Conservation (phyloP, 2,797 vertebrate genomes). For the Eurystomus glaucurus region DNA sequence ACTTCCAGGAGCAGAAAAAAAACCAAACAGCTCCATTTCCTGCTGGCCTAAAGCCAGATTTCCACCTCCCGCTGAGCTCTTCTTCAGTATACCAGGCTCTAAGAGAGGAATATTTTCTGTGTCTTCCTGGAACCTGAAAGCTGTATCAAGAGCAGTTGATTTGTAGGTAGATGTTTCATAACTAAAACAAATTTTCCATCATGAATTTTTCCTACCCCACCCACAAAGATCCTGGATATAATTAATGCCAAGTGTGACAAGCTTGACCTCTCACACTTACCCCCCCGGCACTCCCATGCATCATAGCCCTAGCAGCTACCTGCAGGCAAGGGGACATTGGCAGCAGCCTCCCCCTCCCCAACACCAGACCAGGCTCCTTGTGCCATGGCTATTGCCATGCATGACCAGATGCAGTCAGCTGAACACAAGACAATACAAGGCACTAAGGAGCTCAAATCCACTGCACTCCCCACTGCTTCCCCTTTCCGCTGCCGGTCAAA, state of each 20-base stretch:
- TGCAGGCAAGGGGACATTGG: neutral
- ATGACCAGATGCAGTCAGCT: neutral
- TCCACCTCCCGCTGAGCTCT: neutral
- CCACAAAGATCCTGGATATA: neutral
- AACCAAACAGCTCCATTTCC: neutral
- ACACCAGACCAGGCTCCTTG: neutral
- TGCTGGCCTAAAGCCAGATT: neutral
- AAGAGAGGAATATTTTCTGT: neutral
- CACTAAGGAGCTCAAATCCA: neutral
- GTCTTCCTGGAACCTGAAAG: neutral
- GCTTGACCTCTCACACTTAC: neutral
- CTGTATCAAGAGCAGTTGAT: neutral
- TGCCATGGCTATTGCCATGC: fast-evolving
- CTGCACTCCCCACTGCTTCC: neutral
- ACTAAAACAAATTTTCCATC: neutral
- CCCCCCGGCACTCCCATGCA: fast-evolving
- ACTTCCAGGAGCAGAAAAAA: neutral
- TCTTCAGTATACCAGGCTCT: neutral
- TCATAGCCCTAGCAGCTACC: neutral
- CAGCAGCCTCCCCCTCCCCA: neutral
- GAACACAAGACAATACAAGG: fast-evolving
- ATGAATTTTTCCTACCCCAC: neutral
- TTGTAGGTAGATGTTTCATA: neutral
- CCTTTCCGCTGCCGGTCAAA: neutral
- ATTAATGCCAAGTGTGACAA: neutral